A percentile compares a stretch with the other conserved stretches of the same genome.
phyloP scores from a whole-genome alignment of 30 jellyfish, hydroid and myxozoan species.

The Hydra vulgaris region DNA sequence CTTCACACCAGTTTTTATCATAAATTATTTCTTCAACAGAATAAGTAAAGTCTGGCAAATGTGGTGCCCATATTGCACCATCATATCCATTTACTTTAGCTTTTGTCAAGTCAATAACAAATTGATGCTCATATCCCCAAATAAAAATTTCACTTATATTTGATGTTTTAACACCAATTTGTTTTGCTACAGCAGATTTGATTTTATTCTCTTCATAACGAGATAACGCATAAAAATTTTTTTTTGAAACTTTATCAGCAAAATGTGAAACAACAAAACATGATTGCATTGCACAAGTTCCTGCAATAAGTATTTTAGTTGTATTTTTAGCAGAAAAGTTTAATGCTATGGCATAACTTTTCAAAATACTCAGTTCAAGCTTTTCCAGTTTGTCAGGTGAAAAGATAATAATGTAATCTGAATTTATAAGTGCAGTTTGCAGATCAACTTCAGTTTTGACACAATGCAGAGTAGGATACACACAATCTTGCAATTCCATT shows the following conservation, averaged over 20 bases:
- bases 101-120: slow-evolving; percentile 31
- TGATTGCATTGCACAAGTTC: slow-evolving; percentile 42
- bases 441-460: slow-evolving; percentile 25
- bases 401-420: slow-evolving; percentile 52
- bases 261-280: slow-evolving; percentile 44
- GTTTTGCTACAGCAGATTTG: slow-evolving; percentile 64
- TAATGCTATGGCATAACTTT: slow-evolving; percentile 39
- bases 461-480: slow-evolving; percentile 40
- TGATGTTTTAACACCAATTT: slow-evolving; percentile 52
- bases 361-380: slow-evolving; percentile 7
- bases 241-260: slow-evolving; percentile 2
- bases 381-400: slow-evolving; percentile 13
- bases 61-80: slow-evolving; percentile 99
- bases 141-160: slow-evolving; percentile 38
- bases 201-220: slow-evolving; percentile 66
- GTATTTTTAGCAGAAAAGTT: slow-evolving; percentile 31
- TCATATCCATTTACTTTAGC: slow-evolving; percentile 76
- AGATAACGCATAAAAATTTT: slow-evolving; percentile 51
- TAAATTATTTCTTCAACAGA: slow-evolving; percentile 47
- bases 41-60: slow-evolving; percentile 50
- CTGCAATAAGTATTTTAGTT: slow-evolving; percentile 53
- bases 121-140: slow-evolving; percentile 65
- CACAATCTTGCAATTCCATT: slow-evolving; percentile 88
- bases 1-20: slow-evolving; percentile 61
- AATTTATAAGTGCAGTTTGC: slow-evolving; percentile 45